phyloP scores from a whole-genome alignment of 2,797 vertebrate genomes.

The Enteromius treurensis region DNA sequence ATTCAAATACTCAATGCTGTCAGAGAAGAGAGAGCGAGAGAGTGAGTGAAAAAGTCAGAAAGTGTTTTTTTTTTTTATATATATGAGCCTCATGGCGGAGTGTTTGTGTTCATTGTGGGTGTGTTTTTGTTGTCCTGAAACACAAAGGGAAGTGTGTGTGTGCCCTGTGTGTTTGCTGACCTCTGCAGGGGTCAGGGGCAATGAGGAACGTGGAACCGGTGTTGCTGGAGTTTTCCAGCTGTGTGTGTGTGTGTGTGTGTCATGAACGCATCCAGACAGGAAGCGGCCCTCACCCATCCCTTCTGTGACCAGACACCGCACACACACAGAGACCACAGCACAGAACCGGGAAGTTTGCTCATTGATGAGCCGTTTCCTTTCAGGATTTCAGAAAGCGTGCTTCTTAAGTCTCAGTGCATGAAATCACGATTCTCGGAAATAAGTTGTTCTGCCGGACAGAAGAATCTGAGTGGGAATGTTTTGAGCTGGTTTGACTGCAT shows the following conservation, averaged over 20 bases:
- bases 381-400: not conserved
- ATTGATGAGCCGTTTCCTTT: not conserved
- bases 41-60: not conserved
- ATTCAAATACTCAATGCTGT: not conserved
- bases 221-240: conserved; percentile 66
- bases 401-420: not conserved
- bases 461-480: not conserved
- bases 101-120: conserved; percentile 22
- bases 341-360: conserved; percentile 29
- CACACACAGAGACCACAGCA: not conserved
- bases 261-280: conserved; percentile 71
- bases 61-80: not conserved
- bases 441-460: not conserved
- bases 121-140: not conserved
- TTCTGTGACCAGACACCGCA: conserved; percentile 17
- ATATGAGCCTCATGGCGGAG: not conserved
- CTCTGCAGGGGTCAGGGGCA: not conserved
- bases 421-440: not conserved
- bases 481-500: conserved; percentile 43
- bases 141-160: conserved; percentile 37
- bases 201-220: conserved; percentile 72
- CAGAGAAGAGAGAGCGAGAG: not conserved
- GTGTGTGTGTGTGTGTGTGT: conserved; percentile 74
- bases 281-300: conserved; percentile 66
- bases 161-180: conserved; percentile 40